A percentile compares a stretch with the other conserved stretches of the same genome.
Conservation (phyloP, 64 coral and sea anemone genomes). For the Stichodactyla mertensii region DNA sequence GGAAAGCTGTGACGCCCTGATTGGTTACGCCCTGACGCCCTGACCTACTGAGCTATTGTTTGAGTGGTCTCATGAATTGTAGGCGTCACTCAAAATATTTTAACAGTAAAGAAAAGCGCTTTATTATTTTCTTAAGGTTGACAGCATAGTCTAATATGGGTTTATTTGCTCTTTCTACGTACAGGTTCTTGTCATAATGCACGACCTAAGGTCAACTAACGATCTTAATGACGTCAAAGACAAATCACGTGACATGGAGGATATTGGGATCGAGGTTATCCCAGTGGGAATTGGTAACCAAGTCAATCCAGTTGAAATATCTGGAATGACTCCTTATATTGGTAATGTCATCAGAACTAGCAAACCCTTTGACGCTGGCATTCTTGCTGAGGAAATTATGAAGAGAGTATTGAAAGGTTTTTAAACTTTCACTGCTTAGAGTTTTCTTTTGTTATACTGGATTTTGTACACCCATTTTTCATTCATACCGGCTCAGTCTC, state of each 20-base stretch:
- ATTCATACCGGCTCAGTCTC: too few species aligned
- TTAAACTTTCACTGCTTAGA: background rate
- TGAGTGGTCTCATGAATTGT: too few species aligned
- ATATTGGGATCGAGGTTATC: slow-evolving; percentile 59
- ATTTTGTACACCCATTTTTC: too few species aligned
- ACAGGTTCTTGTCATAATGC: slow-evolving; percentile 51
- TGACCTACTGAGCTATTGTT: too few species aligned
- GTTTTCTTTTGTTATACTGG: too few species aligned
- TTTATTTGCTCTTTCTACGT: background rate
- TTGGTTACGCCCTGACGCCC: too few species aligned
- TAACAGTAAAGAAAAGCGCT: too few species aligned
- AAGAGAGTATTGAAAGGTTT: slow-evolving; percentile 49
- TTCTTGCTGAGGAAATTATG: slow-evolving; percentile 56
- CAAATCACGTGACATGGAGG: slow-evolving; percentile 35
- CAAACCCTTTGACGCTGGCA: slow-evolving; percentile 28
- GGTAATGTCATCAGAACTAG: slow-evolving; percentile 28
- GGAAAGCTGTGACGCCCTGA: too few species aligned
- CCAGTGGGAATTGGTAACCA: slow-evolving; percentile 54
- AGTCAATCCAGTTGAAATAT: slow-evolving; percentile 35
- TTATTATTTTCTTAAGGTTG: too few species aligned
- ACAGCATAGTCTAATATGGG: background rate
- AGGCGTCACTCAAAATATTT: too few species aligned
- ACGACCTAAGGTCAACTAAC: slow-evolving; percentile 26
- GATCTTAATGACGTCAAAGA: slow-evolving; percentile 31
- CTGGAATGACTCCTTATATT: slow-evolving; percentile 17